phyloP scores from a whole-genome alignment of 2,113 vertebrate species.

The Pollimyrus isidori region DNA sequence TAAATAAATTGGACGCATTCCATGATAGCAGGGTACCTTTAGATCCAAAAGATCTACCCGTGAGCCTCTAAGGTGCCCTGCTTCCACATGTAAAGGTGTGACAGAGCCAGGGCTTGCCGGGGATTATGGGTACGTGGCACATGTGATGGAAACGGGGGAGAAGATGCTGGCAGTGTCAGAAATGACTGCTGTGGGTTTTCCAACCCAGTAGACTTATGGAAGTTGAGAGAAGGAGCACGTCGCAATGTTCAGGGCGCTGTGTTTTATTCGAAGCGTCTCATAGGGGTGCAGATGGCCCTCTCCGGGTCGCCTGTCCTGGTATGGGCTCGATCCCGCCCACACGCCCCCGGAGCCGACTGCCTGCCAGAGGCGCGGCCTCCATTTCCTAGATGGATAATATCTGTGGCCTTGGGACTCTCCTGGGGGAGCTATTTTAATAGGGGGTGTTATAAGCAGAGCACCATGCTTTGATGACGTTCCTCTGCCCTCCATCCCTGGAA shows the following conservation, averaged over 20 bases:
- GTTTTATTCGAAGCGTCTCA: background rate
- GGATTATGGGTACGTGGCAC: background rate
- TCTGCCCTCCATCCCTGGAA: slow-evolving; percentile 8
- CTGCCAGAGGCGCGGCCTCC: slow-evolving; percentile 36
- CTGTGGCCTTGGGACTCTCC: slow-evolving; percentile 20
- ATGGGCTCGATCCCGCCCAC: background rate
- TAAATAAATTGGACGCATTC: background rate
- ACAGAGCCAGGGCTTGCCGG: background rate
- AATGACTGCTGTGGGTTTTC: background rate
- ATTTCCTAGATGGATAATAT: slow-evolving; percentile 36
- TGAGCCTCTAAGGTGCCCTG: background rate
- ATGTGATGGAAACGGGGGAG: background rate
- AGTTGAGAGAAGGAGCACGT: background rate
- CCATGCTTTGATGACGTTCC: slow-evolving; percentile 33
- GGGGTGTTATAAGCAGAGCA: slow-evolving; percentile 33
- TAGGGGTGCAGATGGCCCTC: background rate
- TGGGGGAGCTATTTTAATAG: slow-evolving; percentile 36
- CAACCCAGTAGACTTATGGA: background rate
- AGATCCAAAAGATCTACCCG: too few species aligned
- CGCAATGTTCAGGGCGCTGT: background rate
- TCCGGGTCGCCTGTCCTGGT: background rate
- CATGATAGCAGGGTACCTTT: background rate
- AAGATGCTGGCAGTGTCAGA: background rate
- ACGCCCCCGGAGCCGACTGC: background rate
- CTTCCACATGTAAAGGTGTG: background rate